Evolutionary conservation across 2,888 invertebrate species (phyloP).

Genomic region (Lithophane semibrunnea): DNA sequence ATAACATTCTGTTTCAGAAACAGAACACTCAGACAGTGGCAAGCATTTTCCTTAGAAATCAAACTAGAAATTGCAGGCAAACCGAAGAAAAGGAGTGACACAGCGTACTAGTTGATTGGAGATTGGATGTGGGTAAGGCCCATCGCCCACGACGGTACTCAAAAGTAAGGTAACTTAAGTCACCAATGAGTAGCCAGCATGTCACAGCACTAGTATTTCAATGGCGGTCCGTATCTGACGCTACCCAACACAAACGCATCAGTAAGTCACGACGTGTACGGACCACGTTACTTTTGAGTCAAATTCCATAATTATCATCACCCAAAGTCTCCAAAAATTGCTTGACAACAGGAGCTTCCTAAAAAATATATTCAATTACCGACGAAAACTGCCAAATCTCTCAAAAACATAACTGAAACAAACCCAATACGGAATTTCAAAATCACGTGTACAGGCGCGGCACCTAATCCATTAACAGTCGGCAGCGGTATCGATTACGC

Average conservation of each 20-base stretch:
- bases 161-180: neutral
- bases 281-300: too few relatives aligned
- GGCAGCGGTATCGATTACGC: slow-evolving; percentile 66
- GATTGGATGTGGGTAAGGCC: neutral
- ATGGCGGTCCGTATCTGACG: neutral
- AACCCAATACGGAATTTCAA: neutral
- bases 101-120: too few relatives aligned
- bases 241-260: neutral
- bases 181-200: neutral
- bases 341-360: neutral
- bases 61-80: neutral
- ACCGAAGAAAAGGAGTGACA: too few relatives aligned
- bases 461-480: slow-evolving; percentile 66
- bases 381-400: neutral
- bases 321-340: too few relatives aligned
- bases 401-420: neutral
- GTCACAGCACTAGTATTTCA: neutral
- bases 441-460: slow-evolving; percentile 59
- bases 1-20: neutral
- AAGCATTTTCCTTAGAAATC: neutral
- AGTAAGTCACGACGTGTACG: neutral
- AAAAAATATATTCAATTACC: neutral
- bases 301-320: too few relatives aligned
- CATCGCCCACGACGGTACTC: neutral
- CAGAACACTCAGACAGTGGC: neutral